Percentiles rank a stretch among this genome's conserved stretches.
Conservation (phyloP, 2,113 vertebrate genomes). For the Actenoides hombroni region DNA sequence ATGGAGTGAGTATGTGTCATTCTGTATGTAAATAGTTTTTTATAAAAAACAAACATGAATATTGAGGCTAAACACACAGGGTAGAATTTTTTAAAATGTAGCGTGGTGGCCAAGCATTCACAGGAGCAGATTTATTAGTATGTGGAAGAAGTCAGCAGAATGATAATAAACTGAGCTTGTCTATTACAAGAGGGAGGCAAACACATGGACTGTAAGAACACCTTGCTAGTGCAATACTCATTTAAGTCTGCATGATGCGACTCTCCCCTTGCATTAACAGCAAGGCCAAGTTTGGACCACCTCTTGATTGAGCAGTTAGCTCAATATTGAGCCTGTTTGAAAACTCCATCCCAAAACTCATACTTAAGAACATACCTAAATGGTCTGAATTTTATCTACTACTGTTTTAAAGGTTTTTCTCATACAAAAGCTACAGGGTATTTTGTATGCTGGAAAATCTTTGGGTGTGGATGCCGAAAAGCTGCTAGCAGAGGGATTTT, state of each 20-base stretch:
- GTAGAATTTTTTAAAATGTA: background rate
- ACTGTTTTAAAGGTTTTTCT: background rate
- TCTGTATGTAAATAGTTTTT: background rate
- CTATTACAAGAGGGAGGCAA: background rate
- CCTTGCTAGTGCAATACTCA: background rate
- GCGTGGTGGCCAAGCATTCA: background rate
- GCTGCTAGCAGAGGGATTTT: too few relatives aligned
- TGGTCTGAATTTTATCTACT: background rate
- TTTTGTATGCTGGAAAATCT: background rate
- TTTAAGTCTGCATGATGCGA: background rate
- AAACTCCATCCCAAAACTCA: background rate
- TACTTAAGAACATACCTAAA: background rate
- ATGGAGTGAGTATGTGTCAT: background rate
- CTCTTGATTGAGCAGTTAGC: background rate
- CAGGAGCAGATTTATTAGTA: background rate
- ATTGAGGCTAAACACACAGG: background rate
- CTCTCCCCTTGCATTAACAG: background rate
- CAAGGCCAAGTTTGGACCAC: background rate
- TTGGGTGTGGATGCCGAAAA: too few relatives aligned
- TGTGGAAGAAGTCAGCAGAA: background rate
- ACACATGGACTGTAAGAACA: background rate
- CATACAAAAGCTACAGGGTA: background rate
- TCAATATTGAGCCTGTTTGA: background rate
- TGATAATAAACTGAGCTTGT: background rate
- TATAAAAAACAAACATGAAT: background rate